Percentiles rank a stretch among this genome's conserved stretches.
Evolutionary conservation across 2,888 invertebrate species (phyloP).

Genomic region (Capitulum mitella): DNA sequence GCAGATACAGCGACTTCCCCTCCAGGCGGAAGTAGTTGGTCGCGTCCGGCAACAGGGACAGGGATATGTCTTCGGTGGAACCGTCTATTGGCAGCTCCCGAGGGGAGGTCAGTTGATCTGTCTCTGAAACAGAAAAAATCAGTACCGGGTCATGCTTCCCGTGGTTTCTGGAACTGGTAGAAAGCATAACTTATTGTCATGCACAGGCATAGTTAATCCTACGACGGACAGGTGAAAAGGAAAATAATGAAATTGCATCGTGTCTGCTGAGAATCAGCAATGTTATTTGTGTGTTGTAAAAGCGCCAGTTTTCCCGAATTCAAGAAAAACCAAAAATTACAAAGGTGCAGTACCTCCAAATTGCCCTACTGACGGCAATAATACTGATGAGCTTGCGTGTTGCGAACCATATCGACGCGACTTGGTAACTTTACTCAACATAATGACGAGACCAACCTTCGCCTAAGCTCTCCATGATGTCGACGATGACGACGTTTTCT

Average conservation of each 20-base stretch:
- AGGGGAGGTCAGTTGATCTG: neutral
- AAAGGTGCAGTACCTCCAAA: no score
- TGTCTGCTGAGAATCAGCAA: neutral
- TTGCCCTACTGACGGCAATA: no score
- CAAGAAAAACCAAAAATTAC: no score
- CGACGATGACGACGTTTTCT: neutral
- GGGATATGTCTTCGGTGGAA: neutral
- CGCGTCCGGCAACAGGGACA: slow-evolving; percentile 3
- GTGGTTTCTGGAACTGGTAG: neutral
- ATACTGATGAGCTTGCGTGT: no score
- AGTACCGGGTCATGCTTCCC: neutral
- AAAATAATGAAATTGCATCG: no score
- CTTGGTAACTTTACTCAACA: no score
- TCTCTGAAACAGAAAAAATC: slow-evolving; percentile 2
- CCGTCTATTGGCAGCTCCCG: slow-evolving; percentile 2
- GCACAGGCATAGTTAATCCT: neutral
- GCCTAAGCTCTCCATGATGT: neutral
- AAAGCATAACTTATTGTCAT: neutral
- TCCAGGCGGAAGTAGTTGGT: slow-evolving; percentile 58
- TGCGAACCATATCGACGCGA: no score
- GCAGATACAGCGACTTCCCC: slow-evolving; percentile 69
- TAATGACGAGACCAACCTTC: no score
- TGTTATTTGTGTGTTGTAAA: neutral
- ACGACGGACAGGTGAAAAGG: neutral
- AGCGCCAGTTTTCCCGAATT: neutral